Percentiles rank a stretch among this genome's conserved stretches.
These are phyloP conservation scores for Mustela erminea DNA, from an alignment of 2,797 vertebrate species.

Conservation along the genomic window DNA sequence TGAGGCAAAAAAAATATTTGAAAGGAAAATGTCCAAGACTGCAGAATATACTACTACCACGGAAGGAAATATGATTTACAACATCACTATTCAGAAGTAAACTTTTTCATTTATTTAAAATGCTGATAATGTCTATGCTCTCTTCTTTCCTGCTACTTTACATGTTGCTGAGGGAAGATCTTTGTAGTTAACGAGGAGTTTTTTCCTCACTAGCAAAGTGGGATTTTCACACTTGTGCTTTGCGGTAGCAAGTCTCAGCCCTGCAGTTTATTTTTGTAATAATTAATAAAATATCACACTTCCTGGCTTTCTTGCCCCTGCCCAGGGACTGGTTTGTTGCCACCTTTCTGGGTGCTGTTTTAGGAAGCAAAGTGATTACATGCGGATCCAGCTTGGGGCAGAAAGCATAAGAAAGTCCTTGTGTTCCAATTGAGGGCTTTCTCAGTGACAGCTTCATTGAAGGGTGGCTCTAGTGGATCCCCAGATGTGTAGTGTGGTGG, in stretches of 20 bases:
- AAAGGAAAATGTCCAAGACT: not conserved
- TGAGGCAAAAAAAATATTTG: not conserved
- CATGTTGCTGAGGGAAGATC: not conserved
- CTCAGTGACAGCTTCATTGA: conserved; percentile 71
- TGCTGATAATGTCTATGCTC: not conserved
- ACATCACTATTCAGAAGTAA: not conserved
- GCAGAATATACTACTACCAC: fast-evolving
- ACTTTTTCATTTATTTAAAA: not conserved
- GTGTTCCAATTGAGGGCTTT: conserved; percentile 75
- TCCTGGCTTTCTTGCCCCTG: conserved; percentile 74
- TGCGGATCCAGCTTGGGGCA: conserved; percentile 63
- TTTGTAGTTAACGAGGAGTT: conserved; percentile 54
- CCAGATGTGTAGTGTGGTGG: not conserved
- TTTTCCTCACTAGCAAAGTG: conserved; percentile 78
- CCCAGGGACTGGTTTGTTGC: conserved; percentile 75
- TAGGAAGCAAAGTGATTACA: conserved; percentile 76
- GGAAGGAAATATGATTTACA: not conserved
- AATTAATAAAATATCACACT: conserved; percentile 83
- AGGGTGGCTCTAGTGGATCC: not conserved
- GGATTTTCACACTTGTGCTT: conserved; percentile 84
- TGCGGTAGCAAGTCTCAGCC: conserved; percentile 69
- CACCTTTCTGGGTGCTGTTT: conserved; percentile 56
- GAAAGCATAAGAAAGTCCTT: conserved; percentile 73
- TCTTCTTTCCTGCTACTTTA: not conserved
- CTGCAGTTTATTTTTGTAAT: conserved; percentile 83